Percentiles rank a stretch among this genome's conserved stretches.
Conservation (phyloP, 2,888 invertebrate genomes). For the Chymomyza fuscimana region DNA sequence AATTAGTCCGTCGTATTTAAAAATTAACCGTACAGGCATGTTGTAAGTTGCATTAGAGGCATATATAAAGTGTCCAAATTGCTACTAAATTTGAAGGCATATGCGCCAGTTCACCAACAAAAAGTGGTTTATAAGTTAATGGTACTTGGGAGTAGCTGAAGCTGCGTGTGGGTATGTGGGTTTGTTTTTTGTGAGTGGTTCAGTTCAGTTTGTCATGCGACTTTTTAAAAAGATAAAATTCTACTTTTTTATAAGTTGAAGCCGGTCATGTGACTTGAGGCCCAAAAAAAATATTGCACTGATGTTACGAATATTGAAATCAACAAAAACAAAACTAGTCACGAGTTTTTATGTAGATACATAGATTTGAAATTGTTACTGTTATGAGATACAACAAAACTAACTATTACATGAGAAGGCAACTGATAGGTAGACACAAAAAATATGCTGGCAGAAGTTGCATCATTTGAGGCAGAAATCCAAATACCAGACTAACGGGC, state of each 20-base stretch:
- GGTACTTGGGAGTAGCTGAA: conserved; percentile 12
- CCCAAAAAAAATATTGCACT: conserved; percentile 9
- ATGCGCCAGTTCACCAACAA: conserved; percentile 26
- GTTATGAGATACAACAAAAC: background rate
- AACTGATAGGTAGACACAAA: conserved; percentile 8
- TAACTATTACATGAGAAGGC: background rate
- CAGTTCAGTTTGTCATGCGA: conserved; percentile 41
- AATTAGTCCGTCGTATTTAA: conserved; percentile 59
- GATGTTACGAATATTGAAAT: conserved; percentile 32
- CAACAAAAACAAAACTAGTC: conserved; percentile 43
- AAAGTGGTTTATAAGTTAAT: conserved; percentile 35
- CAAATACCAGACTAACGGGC: background rate
- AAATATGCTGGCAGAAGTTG: conserved; percentile 30
- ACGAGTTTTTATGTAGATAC: conserved; percentile 21
- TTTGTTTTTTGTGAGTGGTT: conserved; percentile 9
- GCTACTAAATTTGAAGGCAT: conserved; percentile 38
- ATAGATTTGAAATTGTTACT: conserved; percentile 27
- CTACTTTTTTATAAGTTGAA: background rate
- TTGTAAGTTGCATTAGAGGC: conserved; percentile 52
- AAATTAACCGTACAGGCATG: conserved; percentile 36
- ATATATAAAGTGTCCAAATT: conserved; percentile 53
- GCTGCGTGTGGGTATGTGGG: conserved; percentile 19
- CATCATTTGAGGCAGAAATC: conserved; percentile 32
- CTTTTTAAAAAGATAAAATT: conserved; percentile 21
- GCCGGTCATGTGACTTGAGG: conserved; percentile 4